Conservation (phyloP, 2,797 vertebrate species). For the Sebastes cheni region DNA sequence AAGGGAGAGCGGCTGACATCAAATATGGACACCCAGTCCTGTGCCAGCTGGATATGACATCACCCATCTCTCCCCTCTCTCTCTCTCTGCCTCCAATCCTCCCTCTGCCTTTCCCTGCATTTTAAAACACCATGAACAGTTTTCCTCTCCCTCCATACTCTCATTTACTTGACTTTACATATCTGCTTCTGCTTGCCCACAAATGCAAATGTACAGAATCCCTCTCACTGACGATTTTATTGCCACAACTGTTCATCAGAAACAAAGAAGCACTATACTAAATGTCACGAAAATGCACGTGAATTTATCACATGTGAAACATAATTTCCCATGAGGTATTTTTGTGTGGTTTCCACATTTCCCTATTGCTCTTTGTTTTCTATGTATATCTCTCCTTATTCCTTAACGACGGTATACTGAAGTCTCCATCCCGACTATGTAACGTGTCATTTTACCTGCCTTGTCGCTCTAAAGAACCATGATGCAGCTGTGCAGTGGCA, state of each 20-base stretch:
- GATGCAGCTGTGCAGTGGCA: slow-evolving; percentile 36
- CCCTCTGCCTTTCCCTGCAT: background rate
- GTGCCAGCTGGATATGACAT: slow-evolving; percentile 58
- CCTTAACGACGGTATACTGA: background rate
- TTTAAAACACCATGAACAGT: slow-evolving; percentile 30
- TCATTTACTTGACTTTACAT: slow-evolving; percentile 7
- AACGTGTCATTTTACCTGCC: slow-evolving; percentile 8
- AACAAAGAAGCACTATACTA: background rate
- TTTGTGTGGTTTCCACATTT: background rate
- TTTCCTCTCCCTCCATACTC: slow-evolving; percentile 6
- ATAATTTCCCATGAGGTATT: background rate
- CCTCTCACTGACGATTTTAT: background rate
- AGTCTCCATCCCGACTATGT: background rate
- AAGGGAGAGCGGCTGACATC: slow-evolving; percentile 54
- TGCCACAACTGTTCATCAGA: background rate
- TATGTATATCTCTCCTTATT: background rate
- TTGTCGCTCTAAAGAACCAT: background rate
- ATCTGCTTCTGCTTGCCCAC: background rate
- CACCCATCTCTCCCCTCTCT: background rate
- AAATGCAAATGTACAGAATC: slow-evolving; percentile 25
- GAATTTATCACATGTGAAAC: background rate
- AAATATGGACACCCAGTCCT: slow-evolving; percentile 27
- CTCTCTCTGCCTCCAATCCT: background rate
- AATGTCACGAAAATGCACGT: background rate
- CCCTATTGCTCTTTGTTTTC: background rate